Percentiles rank a stretch among this genome's conserved stretches.
phyloP scores from a whole-genome alignment of 2,797 vertebrate genomes.

The Phaenicophaeus curvirostris region DNA sequence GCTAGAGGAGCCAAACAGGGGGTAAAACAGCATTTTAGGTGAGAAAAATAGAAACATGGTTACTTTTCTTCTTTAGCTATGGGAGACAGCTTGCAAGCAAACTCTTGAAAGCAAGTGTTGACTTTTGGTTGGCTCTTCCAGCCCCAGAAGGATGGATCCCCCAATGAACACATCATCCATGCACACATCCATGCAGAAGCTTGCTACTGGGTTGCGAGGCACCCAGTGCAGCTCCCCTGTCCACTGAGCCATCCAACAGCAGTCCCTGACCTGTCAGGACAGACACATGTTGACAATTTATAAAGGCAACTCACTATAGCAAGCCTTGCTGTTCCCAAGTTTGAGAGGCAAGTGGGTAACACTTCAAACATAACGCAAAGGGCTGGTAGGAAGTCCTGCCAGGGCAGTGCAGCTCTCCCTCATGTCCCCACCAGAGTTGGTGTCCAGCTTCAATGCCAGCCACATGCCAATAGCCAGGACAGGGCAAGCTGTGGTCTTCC shows the following conservation, averaged over 20 bases:
- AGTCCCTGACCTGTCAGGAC: background rate
- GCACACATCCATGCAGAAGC: background rate
- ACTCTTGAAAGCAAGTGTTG: background rate
- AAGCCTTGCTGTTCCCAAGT: background rate
- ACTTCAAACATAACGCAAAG: background rate
- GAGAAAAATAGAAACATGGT: background rate
- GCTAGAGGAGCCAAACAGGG: background rate
- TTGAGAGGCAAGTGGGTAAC: background rate
- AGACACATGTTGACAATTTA: background rate
- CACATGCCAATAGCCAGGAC: fast-evolving
- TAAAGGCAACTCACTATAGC: fast-evolving
- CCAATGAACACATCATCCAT: background rate
- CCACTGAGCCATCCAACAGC: background rate
- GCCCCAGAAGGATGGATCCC: fast-evolving
- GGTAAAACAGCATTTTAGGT: background rate
- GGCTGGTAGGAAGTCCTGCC: background rate
- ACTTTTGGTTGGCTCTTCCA: background rate
- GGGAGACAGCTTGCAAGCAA: background rate
- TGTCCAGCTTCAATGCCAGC: background rate
- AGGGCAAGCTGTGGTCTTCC: background rate
- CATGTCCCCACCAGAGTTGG: background rate
- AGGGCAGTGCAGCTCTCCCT: background rate
- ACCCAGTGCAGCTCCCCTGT: fast-evolving
- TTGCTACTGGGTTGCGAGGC: background rate
- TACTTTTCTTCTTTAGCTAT: background rate